Evolutionary conservation across 2,113 vertebrate species (phyloP).

Genomic region (Zapus hudsonius): DNA sequence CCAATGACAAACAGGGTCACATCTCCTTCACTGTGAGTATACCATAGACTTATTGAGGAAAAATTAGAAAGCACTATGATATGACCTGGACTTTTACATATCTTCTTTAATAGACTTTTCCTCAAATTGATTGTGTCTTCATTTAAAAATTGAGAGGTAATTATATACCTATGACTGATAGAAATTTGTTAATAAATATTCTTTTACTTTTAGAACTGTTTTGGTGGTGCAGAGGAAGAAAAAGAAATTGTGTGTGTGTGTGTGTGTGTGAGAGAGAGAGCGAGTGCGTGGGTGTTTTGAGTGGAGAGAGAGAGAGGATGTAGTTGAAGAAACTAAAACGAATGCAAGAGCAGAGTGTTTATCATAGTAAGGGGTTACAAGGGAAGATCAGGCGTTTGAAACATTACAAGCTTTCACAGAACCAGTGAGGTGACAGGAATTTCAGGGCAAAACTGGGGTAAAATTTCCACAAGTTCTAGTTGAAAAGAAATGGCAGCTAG

Average conservation of each 20-base stretch:
- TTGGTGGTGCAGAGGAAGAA: no score
- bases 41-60: no score
- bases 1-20: neutral
- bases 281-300: no score
- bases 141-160: neutral
- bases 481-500: neutral
- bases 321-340: no score
- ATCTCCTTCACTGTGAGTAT: no score
- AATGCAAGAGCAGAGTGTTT: no score
- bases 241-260: no score
- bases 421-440: neutral
- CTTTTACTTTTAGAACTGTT: constrained; percentile 6
- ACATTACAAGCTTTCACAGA: neutral
- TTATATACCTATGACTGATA: neutral
- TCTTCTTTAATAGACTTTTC: neutral
- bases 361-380: no score
- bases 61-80: neutral
- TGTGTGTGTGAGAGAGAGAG: no score
- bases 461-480: neutral
- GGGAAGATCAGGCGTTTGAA: neutral
- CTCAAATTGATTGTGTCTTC: neutral
- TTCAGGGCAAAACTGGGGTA: neutral
- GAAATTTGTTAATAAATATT: neutral
- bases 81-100: neutral
- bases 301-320: no score